A percentile compares a stretch with the other conserved stretches of the same genome.
phyloP scores from a whole-genome alignment of 2,113 vertebrate genomes.

The Hippolais icterina region DNA sequence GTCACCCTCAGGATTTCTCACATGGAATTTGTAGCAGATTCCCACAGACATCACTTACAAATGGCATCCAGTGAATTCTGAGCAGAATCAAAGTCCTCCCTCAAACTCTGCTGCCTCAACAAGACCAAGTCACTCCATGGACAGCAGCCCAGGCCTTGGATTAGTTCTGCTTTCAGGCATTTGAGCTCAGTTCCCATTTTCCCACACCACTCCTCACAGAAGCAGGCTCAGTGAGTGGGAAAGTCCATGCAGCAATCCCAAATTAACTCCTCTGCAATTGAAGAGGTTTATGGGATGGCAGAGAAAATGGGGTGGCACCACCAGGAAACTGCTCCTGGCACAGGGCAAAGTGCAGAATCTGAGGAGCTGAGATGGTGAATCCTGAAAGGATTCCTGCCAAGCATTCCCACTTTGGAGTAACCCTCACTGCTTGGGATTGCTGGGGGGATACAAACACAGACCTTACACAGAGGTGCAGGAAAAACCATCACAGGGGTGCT shows the following conservation, averaged over 20 bases:
- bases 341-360: background rate
- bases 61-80: background rate
- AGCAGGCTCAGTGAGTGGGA: background rate
- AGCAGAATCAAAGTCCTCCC: background rate
- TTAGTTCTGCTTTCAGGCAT: background rate
- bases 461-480: fast-evolving
- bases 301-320: background rate
- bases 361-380: background rate
- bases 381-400: background rate
- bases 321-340: background rate
- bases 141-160: background rate
- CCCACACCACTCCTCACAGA: background rate
- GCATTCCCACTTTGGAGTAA: background rate
- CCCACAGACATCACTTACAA: background rate
- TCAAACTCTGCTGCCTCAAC: background rate
- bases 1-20: background rate
- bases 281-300: background rate
- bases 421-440: background rate
- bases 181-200: background rate
- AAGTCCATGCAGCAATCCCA: background rate
- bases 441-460: fast-evolving
- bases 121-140: background rate
- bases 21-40: background rate
- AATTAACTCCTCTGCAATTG: background rate
- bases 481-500: background rate